Percentiles rank a stretch among this genome's conserved stretches.
Evolutionary conservation across 2,797 vertebrate species (phyloP).

Genomic region (Muscicapa comitata): DNA sequence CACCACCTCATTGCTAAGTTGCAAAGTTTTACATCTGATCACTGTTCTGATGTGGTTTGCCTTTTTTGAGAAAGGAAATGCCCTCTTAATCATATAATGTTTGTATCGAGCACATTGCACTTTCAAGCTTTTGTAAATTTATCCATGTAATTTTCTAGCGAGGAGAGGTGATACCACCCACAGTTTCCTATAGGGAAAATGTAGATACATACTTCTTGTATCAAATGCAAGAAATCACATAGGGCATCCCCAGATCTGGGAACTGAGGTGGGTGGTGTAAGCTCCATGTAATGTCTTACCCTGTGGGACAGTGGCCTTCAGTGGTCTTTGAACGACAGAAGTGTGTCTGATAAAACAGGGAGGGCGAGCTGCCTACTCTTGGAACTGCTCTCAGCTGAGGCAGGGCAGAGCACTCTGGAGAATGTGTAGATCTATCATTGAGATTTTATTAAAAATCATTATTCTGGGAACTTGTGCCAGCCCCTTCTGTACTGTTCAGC

Average conservation of each 20-base stretch:
- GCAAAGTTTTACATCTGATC: background rate
- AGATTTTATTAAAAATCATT: background rate
- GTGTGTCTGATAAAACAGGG: background rate
- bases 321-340: background rate
- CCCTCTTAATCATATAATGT: background rate
- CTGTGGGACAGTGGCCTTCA: accelerated
- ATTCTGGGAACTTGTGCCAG: background rate
- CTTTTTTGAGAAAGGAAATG: background rate
- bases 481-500: background rate
- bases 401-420: background rate
- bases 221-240: background rate
- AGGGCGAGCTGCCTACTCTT: background rate
- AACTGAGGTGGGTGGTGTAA: background rate
- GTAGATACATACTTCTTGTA: background rate
- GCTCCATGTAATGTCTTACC: background rate
- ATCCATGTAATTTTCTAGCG: background rate
- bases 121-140: background rate
- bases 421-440: background rate
- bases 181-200: accelerated
- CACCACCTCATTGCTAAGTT: background rate
- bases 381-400: background rate
- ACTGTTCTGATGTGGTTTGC: background rate
- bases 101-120: background rate
- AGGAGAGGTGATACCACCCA: background rate
- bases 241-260: background rate